These are phyloP conservation scores for Cylas formicarius DNA, from an alignment of 1,140 invertebrate species.

Conservation along the genomic window DNA sequence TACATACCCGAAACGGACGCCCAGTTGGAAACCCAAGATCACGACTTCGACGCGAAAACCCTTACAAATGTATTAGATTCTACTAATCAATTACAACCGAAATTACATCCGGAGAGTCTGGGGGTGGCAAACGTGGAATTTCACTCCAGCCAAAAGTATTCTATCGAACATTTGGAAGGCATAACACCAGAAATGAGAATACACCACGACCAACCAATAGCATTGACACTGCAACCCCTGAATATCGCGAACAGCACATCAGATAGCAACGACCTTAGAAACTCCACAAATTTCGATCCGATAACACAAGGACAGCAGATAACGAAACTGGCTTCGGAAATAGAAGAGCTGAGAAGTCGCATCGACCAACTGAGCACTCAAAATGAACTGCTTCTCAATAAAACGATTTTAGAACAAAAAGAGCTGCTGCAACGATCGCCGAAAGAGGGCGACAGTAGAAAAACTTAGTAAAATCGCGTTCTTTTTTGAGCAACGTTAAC, in stretches of 20 bases:
- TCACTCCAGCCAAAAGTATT: slow-evolving; percentile 11
- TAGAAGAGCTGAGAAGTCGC: slow-evolving; percentile 33
- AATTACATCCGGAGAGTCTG: slow-evolving; percentile 6
- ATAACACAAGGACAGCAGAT: slow-evolving; percentile 33
- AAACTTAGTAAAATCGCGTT: no score
- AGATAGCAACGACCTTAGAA: not conserved
- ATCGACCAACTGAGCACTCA: slow-evolving; percentile 33
- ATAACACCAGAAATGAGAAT: no score
- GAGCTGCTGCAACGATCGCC: no score
- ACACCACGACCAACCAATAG: slow-evolving; percentile 14
- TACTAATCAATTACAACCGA: slow-evolving; percentile 17
- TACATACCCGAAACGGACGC: slow-evolving; percentile 1
- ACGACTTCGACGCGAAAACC: slow-evolving; percentile 1
- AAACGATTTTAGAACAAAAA: slow-evolving; percentile 10
- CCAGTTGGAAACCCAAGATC: slow-evolving; percentile 11
- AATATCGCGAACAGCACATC: not conserved
- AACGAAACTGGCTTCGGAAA: slow-evolving; percentile 35
- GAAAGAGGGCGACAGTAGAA: no score
- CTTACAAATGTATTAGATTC: slow-evolving; percentile 1
- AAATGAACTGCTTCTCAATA: slow-evolving; percentile 34
- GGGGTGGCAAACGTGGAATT: slow-evolving; percentile 1
- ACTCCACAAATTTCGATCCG: slow-evolving; percentile 21
- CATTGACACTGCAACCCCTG: not conserved
- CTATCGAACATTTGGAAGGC: slow-evolving; percentile 9
- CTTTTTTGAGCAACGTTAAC: no score